phyloP scores from a whole-genome alignment of 2,888 invertebrate genomes.

The Dynastes tityus region DNA sequence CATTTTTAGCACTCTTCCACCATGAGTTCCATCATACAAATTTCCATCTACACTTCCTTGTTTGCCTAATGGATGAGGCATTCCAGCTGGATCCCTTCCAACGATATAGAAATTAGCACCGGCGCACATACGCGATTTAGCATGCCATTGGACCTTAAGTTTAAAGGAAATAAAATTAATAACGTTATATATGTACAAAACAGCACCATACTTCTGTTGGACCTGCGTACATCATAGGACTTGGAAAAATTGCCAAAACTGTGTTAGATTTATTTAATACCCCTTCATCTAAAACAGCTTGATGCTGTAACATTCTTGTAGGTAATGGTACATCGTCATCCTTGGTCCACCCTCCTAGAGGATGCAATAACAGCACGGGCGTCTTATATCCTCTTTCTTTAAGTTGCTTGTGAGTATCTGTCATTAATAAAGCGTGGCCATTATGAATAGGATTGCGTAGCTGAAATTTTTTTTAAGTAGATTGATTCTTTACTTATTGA shows the following conservation, averaged over 20 bases:
- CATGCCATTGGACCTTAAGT: slow-evolving; percentile 83
- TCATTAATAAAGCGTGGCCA: slow-evolving; percentile 97
- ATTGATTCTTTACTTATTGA: not conserved
- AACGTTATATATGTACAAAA: slow-evolving; percentile 18
- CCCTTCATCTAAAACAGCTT: slow-evolving; percentile 89
- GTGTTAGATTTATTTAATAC: slow-evolving; percentile 87
- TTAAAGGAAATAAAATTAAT: not conserved
- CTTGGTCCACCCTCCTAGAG: slow-evolving; percentile 95
- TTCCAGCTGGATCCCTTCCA: slow-evolving; percentile 96
- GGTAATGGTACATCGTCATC: slow-evolving; percentile 96
- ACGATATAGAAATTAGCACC: slow-evolving; percentile 99
- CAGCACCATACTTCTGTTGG: slow-evolving; percentile 87
- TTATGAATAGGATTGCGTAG: slow-evolving; percentile 97
- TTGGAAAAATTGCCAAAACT: slow-evolving; percentile 96
- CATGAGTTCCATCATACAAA: slow-evolving; percentile 93
- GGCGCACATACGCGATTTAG: slow-evolving; percentile 92
- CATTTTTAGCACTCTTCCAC: slow-evolving; percentile 89
- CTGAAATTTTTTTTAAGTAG: slow-evolving; percentile 53
- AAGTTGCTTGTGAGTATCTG: slow-evolving; percentile 87
- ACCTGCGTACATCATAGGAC: slow-evolving; percentile 99
- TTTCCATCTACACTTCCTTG: slow-evolving; percentile 78
- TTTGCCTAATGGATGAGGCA: slow-evolving; percentile 87
- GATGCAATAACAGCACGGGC: slow-evolving; percentile 95
- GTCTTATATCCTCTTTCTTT: slow-evolving; percentile 88
- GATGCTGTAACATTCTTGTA: slow-evolving; percentile 91